Base-by-base conservation (phyloP, 2,797 vertebrate species). In the Paratrypauchen microcephalus region DNA sequence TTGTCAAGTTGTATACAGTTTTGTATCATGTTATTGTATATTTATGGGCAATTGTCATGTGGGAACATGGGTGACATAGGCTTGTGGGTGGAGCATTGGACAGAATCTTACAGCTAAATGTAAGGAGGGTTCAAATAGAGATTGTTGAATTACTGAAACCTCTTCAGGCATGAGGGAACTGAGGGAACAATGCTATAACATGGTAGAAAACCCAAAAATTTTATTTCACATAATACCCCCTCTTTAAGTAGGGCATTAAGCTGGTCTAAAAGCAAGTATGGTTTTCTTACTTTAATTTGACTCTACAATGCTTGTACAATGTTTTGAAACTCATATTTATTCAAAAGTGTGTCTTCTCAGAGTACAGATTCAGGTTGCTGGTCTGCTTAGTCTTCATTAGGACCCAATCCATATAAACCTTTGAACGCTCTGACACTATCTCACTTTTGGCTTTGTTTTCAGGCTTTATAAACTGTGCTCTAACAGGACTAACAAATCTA, bases 401-500 rank as follows among this genome's bases (percentile, higher is more conserved):
- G 41, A 65, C 2, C 2, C 15, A 11, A 26, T 48, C 41, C 11
- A 64, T 64, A 18, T 18, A 18, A 64, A 64, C 61, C 61, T 65
- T 62, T 62, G 24, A 65, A 19, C 48, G 7, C 16, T 63, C 39
- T 45, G 61, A 28, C n/a, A 9, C 21, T 19, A 19, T 28, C 18
- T 28, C 45, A 28, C 16, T 47, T 8, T 47, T 47, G 41, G 39
- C 21, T 65, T 65, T 52, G 63, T 52, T 32, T 64, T 26, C 15
- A 64, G 41, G 15, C 2, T 26, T 64, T 64, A 64, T 41, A 26
- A 26, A 64, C 21, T 26, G 23, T n/a, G 8, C 4, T n/a, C 58
- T n/a, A 39, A 60, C 57, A 59, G 57, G 30, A 64, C 41, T 64
- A 64, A 47, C 61, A 47, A 64, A 64, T 48, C 13, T 47, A 64